phyloP scores from a whole-genome alignment of 2,113 vertebrate species.

The Camelus dromedarius region DNA sequence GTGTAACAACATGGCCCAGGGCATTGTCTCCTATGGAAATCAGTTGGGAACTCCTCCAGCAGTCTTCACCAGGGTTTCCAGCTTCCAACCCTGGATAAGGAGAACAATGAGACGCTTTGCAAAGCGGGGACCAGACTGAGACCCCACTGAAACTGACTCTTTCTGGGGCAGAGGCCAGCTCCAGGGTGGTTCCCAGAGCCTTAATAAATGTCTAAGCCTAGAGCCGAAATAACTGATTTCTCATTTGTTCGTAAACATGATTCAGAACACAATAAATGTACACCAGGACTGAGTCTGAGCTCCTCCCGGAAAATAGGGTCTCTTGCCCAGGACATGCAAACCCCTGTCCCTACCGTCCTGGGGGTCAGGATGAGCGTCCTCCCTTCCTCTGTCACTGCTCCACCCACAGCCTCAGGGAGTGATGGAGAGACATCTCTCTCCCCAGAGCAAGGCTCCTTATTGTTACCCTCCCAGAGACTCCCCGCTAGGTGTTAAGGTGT shows the following conservation, averaged over 20 bases:
- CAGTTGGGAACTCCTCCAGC: rapidly evolving
- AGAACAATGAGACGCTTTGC: constrained; percentile 57
- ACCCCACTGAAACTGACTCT: not conserved
- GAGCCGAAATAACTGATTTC: not conserved
- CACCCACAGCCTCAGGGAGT: not conserved
- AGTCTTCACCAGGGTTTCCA: constrained; percentile 70
- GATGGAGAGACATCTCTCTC: not conserved
- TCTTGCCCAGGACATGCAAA: not conserved
- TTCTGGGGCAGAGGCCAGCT: not conserved
- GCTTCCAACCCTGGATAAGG: constrained; percentile 62
- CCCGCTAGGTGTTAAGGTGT: not conserved
- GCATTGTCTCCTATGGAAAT: constrained; percentile 72
- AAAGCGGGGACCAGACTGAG: not conserved
- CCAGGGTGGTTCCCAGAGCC: not conserved
- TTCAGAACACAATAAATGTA: not conserved
- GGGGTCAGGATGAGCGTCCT: not conserved
- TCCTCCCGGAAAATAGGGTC: not conserved
- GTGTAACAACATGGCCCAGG: constrained; percentile 51
- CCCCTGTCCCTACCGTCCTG: rapidly evolving
- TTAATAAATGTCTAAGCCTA: not conserved
- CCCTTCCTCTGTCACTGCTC: not conserved
- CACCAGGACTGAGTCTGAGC: not conserved
- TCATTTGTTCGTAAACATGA: constrained; percentile 24
- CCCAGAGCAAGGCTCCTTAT: not conserved
- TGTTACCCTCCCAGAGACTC: not conserved